Conservation (phyloP, 2,888 invertebrate genomes). For the Callinectes sapidus region DNA sequence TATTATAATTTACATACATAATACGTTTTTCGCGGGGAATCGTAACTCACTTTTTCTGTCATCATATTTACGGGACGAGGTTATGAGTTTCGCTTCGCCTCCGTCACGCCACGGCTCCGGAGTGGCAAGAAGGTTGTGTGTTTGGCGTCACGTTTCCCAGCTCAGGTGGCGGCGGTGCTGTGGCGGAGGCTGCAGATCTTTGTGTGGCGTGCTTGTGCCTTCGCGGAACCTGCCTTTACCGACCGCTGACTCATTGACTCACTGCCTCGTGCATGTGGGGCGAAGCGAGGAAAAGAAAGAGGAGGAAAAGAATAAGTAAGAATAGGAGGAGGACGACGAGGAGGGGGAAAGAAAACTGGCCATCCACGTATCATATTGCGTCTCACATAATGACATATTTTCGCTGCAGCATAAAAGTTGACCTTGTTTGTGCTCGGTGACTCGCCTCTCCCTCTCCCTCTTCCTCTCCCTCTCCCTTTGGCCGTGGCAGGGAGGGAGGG, state of each 20-base stretch:
- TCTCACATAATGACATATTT: constrained; percentile 27
- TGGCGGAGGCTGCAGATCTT: constrained; percentile 1
- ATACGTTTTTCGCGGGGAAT: background rate
- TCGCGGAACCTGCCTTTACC: background rate
- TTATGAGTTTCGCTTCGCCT: constrained; percentile 21
- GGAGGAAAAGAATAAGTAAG: background rate
- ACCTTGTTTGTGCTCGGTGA: background rate
- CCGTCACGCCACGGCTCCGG: background rate
- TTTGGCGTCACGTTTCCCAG: background rate
- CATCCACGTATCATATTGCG: background rate
- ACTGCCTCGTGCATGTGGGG: background rate
- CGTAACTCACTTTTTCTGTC: constrained; percentile 25
- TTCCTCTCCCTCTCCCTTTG: too few relatives aligned
- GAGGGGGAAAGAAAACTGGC: background rate
- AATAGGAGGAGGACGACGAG: background rate
- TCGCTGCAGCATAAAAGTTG: constrained; percentile 6
- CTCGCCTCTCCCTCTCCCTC: background rate
- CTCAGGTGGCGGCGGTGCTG: background rate
- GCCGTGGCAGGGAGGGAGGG: background rate
- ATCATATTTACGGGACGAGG: constrained; percentile 10
- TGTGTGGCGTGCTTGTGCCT: background rate
- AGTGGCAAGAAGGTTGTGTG: background rate
- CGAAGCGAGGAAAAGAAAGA: background rate
- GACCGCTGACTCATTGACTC: background rate
- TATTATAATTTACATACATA: background rate